Evolutionary conservation across 2,888 invertebrate species (phyloP), one percentile per base, ranked within the genome.

Genomic region (Chaetogeoica ovagalla): DNA sequence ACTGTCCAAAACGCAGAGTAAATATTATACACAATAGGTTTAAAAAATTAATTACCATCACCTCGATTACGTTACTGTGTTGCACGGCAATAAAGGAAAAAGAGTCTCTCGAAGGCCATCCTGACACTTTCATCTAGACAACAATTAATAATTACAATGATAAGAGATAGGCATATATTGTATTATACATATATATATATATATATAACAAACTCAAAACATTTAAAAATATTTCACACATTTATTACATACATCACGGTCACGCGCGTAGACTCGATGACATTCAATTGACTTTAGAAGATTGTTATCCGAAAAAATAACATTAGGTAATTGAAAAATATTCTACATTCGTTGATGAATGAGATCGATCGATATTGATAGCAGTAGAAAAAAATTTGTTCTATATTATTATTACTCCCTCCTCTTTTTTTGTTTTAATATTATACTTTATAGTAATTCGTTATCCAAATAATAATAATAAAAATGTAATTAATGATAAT

Each of bases 281-380:
- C 79, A 79, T 79, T 79, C 70, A 79, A 71, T 63, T 79, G 79
- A 79, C 79, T 79, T 79, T 75, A 68, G 63, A 79, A 68, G 63
- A 79, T 71, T 79, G 71, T 75, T 59, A 75, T 17, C 39, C 19
- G n/a, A 43, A 8, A 74, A 74, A 52, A n/a, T n/a, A 52, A 52
- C n/a, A 73, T 73, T 60, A 60, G 19, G n/a, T 63, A 19, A 73
- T n/a, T 6, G 23, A 48, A 72, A 43, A 11, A 62, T 73, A 73
- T 62, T 52, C 9, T 8, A 73, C 62, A 72, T 23, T 30, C 1
- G n/a, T 30, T 8, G 19, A 7, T 68, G 17, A n/a, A n/a, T n/a
- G n/a, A n/a, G n/a, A 9, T 55, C 4, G 48, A 62, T 62, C 48
- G 30, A 30, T 30, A 37, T 37, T 63, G 62, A 63, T 73, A 63